Conservation (phyloP, 2,888 invertebrate genomes). For the Miltochrista miniata region DNA sequence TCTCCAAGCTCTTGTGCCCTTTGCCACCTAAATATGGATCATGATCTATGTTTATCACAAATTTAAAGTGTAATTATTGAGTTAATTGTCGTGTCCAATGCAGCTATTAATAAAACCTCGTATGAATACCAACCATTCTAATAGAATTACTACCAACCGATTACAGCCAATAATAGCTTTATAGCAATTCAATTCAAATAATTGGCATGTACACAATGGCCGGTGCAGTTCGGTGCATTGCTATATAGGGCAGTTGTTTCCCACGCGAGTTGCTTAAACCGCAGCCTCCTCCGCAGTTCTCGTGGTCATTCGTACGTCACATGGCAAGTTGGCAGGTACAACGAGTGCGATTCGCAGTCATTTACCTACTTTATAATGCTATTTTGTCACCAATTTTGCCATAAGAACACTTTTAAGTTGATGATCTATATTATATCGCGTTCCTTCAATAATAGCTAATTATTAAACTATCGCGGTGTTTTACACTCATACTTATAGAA, state of each 20-base stretch:
- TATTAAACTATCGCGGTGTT: conserved; percentile 10
- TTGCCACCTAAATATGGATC: no score
- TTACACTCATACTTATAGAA: no score
- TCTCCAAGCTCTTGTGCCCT: no score
- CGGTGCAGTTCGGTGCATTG: conserved; percentile 37
- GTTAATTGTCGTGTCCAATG: background rate
- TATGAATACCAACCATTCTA: conserved; percentile 2
- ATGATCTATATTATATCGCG: no score
- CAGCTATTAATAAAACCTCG: conserved; percentile 6
- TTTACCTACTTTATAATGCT: conserved; percentile 17
- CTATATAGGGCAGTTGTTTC: conserved; percentile 59
- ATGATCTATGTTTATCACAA: no score
- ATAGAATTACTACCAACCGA: conserved; percentile 5
- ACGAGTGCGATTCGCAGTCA: conserved; percentile 17
- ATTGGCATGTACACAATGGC: conserved; percentile 25
- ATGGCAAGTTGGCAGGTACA: conserved; percentile 32
- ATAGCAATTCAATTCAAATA: conserved; percentile 6
- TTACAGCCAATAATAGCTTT: background rate
- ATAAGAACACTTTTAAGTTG: no score
- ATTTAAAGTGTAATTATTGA: no score
- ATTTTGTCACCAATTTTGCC: no score
- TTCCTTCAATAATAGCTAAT: no score
- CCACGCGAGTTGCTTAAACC: conserved; percentile 64
- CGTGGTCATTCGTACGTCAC: conserved; percentile 43
- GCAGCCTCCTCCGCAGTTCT: conserved; percentile 54